These are phyloP conservation scores for Aurelia aurita DNA, from an alignment of 30 jellyfish, hydroid and myxozoan species.

Conservation along the genomic window DNA sequence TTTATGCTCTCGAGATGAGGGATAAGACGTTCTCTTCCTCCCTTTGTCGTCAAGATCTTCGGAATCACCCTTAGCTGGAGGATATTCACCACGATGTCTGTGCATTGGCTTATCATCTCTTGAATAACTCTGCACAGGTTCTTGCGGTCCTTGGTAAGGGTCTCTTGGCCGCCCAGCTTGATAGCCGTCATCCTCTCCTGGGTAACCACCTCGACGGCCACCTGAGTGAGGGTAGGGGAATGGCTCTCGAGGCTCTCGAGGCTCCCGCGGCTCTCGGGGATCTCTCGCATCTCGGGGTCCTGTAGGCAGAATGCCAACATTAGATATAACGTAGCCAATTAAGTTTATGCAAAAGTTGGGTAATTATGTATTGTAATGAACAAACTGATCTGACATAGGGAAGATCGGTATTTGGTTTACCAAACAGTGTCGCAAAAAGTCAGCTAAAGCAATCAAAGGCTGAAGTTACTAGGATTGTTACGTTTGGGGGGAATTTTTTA, in stretches of 20 bases:
- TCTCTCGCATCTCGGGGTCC: no score
- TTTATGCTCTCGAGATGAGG: constrained; percentile 41
- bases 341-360: no score
- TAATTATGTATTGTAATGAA: no score
- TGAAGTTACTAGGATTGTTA: no score
- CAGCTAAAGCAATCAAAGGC: no score
- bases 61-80: constrained; percentile 26
- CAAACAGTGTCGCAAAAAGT: no score
- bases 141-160: constrained; percentile 38
- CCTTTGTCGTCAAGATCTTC: constrained; percentile 63
- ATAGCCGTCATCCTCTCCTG: constrained; percentile 51
- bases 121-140: constrained; percentile 16
- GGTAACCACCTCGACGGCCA: constrained; percentile 37
- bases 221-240: constrained; percentile 36
- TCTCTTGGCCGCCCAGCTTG: constrained; percentile 71
- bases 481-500: no score
- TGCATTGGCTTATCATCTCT: constrained; percentile 62
- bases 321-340: no score
- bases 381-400: no score
- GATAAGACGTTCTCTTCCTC: constrained; percentile 57
- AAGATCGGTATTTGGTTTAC: no score
- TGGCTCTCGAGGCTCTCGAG: constrained; percentile 27
- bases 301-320: no score
- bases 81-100: constrained; percentile 46
- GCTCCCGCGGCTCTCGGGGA: no score